phyloP scores from a whole-genome alignment of 2,888 invertebrate species.

The Stomorhina lunata region DNA sequence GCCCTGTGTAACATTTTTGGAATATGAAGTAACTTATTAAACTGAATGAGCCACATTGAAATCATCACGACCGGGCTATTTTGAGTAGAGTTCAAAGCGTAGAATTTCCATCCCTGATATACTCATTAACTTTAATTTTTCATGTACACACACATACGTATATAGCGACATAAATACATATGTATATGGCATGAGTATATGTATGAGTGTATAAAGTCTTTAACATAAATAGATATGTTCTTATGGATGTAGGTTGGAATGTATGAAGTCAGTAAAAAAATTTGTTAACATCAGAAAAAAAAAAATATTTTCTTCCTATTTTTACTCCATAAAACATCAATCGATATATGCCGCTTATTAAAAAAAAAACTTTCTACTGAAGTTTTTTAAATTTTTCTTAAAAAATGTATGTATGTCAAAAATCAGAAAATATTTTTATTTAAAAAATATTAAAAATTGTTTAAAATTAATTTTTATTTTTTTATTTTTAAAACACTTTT shows the following conservation, averaged over 20 bases:
- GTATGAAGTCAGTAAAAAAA: conserved; percentile 10
- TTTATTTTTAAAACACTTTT: background rate
- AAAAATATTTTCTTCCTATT: conserved; percentile 24
- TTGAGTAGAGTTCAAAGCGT: background rate
- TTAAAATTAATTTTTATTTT: background rate
- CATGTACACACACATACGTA: background rate
- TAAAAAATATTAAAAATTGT: background rate
- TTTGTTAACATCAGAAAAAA: conserved; percentile 14
- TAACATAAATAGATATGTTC: background rate
- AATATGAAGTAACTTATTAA: no score
- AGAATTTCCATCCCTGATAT: conserved; percentile 16
- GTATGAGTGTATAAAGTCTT: background rate
- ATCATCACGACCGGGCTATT: no score
- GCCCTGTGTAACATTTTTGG: no score
- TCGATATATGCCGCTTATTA: conserved; percentile 72
- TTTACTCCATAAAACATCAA: conserved; percentile 65
- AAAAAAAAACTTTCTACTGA: background rate
- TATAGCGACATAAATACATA: no score
- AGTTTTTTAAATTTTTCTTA: background rate
- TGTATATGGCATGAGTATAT: background rate
- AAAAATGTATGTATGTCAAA: background rate
- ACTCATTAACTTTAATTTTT: conserved; percentile 24
- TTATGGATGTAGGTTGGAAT: conserved; percentile 16
- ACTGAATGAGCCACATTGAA: no score
- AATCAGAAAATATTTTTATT: background rate